A percentile compares a stretch with the other conserved stretches of the same genome.
Conservation (phyloP, 53 echinoderm and acorn worm genomes). For the Zoroaster sp. region DNA sequence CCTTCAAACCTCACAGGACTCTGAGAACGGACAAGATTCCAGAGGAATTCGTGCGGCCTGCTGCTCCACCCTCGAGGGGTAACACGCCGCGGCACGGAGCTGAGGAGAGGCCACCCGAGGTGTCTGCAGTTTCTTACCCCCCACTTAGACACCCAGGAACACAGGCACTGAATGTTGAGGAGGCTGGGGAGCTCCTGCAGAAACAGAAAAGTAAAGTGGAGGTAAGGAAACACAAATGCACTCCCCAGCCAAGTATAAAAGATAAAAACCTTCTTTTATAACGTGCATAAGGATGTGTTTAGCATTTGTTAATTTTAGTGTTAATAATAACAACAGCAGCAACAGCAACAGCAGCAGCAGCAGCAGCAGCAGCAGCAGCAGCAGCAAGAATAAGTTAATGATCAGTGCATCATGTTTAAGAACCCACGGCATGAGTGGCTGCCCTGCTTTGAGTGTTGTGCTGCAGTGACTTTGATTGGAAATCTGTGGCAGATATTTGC, state of each 20-base stretch:
- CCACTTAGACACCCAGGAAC: conserved; percentile 60
- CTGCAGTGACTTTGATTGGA: too few species aligned
- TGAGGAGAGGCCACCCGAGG: conserved; percentile 25
- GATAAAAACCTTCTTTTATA: neutral
- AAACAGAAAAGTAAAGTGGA: conserved; percentile 79
- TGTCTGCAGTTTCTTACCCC: conserved; percentile 55
- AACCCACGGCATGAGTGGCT: neutral
- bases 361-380: too few species aligned
- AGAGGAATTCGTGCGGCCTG: conserved; percentile 32
- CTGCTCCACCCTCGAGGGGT: neutral
- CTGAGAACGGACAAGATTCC: conserved; percentile 68
- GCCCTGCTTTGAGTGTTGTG: too few species aligned
- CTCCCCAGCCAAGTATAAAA: neutral
- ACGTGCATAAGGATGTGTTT: too few species aligned
- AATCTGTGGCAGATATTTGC: too few species aligned
- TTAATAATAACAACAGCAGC: too few species aligned
- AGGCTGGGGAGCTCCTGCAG: conserved; percentile 68
- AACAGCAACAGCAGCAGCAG: too few species aligned
- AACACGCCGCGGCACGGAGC: neutral
- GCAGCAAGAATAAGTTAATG: neutral
- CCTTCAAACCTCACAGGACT: conserved; percentile 73
- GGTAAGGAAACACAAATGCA: conserved; percentile 19
- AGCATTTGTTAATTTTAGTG: too few species aligned
- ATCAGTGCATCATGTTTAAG: neutral
- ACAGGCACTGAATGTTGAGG: conserved; percentile 55